Evolutionary conservation across 2,888 invertebrate species (phyloP).

Genomic region (Gibbula magus): DNA sequence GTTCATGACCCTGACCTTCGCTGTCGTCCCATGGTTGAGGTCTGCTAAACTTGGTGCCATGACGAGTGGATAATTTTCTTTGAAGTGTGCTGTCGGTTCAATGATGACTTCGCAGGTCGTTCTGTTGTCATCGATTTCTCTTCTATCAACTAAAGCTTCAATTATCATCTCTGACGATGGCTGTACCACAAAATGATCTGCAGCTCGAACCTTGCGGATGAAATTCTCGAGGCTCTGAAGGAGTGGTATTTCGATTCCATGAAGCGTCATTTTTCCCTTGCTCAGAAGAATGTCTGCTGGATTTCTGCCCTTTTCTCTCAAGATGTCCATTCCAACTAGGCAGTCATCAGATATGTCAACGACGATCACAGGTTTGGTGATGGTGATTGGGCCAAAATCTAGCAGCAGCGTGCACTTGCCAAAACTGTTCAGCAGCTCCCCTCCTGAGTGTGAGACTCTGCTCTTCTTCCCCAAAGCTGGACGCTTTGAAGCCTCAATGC

Average conservation of each 20-base stretch:
- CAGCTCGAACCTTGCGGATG: too few relatives aligned
- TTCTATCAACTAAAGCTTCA: slow-evolving; percentile 34
- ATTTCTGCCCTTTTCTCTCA: slow-evolving; percentile 8
- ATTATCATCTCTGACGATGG: too few relatives aligned
- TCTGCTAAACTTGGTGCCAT: slow-evolving; percentile 38
- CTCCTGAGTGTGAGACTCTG: background rate
- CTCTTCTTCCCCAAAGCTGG: background rate
- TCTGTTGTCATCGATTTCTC: slow-evolving; percentile 14
- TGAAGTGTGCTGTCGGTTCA: slow-evolving; percentile 31
- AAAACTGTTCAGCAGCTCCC: slow-evolving; percentile 22
- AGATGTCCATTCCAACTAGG: slow-evolving; percentile 36
- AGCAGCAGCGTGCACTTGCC: slow-evolving; percentile 31
- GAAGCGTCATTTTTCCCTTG: slow-evolving; percentile 11
- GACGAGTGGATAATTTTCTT: slow-evolving; percentile 31
- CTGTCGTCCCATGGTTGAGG: slow-evolving; percentile 27
- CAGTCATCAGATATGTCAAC: slow-evolving; percentile 39
- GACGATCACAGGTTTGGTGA: slow-evolving; percentile 20
- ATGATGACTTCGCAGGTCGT: slow-evolving; percentile 24
- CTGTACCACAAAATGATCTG: too few relatives aligned
- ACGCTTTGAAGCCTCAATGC: background rate
- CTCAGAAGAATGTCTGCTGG: slow-evolving; percentile 36
- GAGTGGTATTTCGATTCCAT: slow-evolving; percentile 30
- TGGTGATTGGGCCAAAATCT: background rate
- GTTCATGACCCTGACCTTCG: slow-evolving; percentile 38
- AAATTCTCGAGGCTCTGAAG: background rate